These are phyloP conservation scores for Noctilio leporinus DNA, from an alignment of 2,113 vertebrate genomes.

Conservation along the genomic window DNA sequence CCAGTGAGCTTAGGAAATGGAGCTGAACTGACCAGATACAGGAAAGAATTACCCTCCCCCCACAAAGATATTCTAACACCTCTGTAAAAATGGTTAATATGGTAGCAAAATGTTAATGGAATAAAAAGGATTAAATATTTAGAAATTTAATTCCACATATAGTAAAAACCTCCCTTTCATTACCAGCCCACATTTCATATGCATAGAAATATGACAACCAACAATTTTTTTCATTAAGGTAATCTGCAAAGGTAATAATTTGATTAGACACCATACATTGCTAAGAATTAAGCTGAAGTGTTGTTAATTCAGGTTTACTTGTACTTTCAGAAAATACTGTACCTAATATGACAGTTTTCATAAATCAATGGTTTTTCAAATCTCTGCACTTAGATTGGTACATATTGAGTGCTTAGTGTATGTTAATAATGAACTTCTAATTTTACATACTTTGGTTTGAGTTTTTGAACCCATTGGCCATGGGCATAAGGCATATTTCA, in stretches of 20 bases:
- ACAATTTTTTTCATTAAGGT: constrained; percentile 21
- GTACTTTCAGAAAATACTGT: background rate
- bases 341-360: background rate
- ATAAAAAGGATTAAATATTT: background rate
- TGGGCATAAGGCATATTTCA: background rate
- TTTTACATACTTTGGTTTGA: background rate
- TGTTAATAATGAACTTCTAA: background rate
- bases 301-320: background rate
- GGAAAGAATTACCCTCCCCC: background rate
- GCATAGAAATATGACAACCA: background rate
- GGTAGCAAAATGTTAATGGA: background rate
- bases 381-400: background rate
- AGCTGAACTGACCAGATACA: background rate
- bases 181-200: background rate
- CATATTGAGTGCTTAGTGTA: background rate
- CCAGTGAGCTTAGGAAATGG: background rate
- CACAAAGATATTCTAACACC: background rate
- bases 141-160: background rate
- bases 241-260: constrained; percentile 9
- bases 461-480: background rate
- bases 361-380: background rate
- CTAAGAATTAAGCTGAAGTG: background rate
- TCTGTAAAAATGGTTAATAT: background rate
- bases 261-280: background rate
- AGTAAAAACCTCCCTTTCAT: background rate